Base-by-base conservation (phyloP, 2,113 vertebrate species). In the Macquaria ambigua region DNA sequence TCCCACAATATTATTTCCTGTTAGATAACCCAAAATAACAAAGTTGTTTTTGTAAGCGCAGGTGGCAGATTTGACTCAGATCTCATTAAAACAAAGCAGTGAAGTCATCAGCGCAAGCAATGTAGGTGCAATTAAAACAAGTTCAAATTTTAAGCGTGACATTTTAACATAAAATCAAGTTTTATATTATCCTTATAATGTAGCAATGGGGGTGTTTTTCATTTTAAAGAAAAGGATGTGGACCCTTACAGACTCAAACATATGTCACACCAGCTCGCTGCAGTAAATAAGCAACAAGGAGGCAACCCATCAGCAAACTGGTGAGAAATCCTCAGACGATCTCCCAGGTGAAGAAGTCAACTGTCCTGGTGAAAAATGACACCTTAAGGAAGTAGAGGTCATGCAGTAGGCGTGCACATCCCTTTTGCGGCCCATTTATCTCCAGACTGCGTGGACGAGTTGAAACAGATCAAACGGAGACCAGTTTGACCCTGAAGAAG, bases 381-480 rank as follows among this genome's bases (percentile, higher is more conserved):
- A 79, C 72, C 55, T 82, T 23, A 23, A 84, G 80, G 72, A 89
- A 72, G 79, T 77, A 78, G 39, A 81, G 88, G 89, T 85, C 48
- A 72, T 21, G 68, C 73, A 52, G 53, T 58, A 76, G 46, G 41
- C 34, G 10, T 79, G 79, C 66, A 50, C 77, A 88, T 93, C 67
- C 86, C 43, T 81, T 83, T 76, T 61, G 18, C 5, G 41, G 74
- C 81, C 78, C 85, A 87, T 93, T 91, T 75, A 74, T 89, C 75
- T 72, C 73, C 74, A 74, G 62, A 76, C 70, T 82, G 66, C 85
- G 89, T 81, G 55, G 86, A 84, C 0, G 11, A 89, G 77, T 75
- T 70, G 58, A 71, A 68, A 43, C 34, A 39, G 67, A 81, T 89
- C 86, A 86, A 84, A 93, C 46, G 14, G 67, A 78, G 37, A 66